Conservation (phyloP, 2,113 vertebrate species). For the Amblyornis subalaris region DNA sequence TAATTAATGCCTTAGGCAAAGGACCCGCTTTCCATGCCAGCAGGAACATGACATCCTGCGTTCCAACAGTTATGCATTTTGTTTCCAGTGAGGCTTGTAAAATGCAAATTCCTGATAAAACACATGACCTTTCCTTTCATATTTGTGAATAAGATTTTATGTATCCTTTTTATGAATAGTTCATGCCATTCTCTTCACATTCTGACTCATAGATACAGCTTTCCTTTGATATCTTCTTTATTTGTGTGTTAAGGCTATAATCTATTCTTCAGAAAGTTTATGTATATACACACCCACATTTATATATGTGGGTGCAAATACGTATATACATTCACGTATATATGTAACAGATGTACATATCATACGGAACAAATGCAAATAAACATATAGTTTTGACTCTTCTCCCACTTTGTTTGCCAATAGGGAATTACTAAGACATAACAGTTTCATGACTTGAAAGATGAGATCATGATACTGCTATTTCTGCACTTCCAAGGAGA, state of each 20-base stretch:
- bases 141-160: not conserved
- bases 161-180: not conserved
- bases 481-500: conserved; percentile 43
- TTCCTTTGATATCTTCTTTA: not conserved
- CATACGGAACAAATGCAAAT: not conserved
- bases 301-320: not conserved
- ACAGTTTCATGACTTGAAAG: conserved; percentile 21
- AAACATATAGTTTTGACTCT: not conserved
- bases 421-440: conserved; percentile 26
- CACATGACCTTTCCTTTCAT: not conserved
- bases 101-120: not conserved
- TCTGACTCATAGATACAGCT: not conserved
- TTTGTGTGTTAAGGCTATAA: not conserved
- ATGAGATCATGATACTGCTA: conserved; percentile 47
- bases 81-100: not conserved
- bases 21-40: not conserved
- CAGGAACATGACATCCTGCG: not conserved
- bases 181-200: not conserved
- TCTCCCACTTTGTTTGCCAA: not conserved
- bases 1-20: not conserved
- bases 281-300: not conserved
- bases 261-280: not conserved
- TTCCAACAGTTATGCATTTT: not conserved
- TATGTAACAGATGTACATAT: not conserved
- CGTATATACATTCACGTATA: not conserved